A percentile compares a stretch with the other conserved stretches of the same genome.
Evolutionary conservation across 2,888 invertebrate species (phyloP).

Genomic region (Eupsilia transversa): DNA sequence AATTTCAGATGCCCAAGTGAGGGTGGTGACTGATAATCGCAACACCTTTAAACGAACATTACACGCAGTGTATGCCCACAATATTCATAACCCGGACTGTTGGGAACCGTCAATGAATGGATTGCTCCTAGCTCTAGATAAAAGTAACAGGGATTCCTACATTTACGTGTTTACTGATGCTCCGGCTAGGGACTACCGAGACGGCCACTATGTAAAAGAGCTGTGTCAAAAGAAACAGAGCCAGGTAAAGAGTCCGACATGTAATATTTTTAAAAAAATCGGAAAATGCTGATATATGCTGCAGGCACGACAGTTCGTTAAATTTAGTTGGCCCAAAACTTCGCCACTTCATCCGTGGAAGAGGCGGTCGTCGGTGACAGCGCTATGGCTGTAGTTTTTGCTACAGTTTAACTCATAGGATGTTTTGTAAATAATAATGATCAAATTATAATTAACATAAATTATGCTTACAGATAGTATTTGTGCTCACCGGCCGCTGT

Average conservation of each 20-base stretch:
- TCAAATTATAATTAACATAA: not conserved
- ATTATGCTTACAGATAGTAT: conserved; percentile 53
- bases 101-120: conserved; percentile 68
- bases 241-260: conserved; percentile 59
- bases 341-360: not conserved
- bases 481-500: conserved; percentile 61
- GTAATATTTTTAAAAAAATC: too few relatives aligned
- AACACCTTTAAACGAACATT: conserved; percentile 32
- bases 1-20: conserved; percentile 36
- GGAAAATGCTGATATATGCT: too few relatives aligned
- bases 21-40: conserved; percentile 39
- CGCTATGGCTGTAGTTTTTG: not conserved
- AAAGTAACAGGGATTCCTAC: conserved; percentile 67
- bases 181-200: conserved; percentile 63
- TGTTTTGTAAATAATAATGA: not conserved
- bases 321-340: not conserved
- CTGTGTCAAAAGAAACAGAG: conserved; percentile 68
- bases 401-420: not conserved
- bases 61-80: conserved; percentile 23
- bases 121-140: conserved; percentile 60
- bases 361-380: not conserved
- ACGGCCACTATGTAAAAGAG: conserved; percentile 51
- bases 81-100: conserved; percentile 54
- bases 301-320: not conserved
- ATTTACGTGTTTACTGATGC: conserved; percentile 75